Conservation (phyloP, 2,797 vertebrate genomes). For the Lacerta agilis region DNA sequence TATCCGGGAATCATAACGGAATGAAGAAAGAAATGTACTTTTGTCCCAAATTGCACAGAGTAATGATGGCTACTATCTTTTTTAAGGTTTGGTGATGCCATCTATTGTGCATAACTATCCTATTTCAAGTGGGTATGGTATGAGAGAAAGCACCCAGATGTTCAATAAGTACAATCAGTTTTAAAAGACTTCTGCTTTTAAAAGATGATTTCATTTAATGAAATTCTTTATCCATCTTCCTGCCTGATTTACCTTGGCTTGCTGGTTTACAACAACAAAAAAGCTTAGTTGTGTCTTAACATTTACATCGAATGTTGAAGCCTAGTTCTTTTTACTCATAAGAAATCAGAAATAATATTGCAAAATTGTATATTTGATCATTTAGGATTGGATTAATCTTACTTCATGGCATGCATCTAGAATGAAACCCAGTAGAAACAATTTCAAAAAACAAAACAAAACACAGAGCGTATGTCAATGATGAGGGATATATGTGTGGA, state of each 20-base stretch:
- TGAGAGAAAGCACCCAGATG: conserved; percentile 1
- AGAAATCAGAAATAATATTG: not conserved
- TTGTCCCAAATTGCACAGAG: not conserved
- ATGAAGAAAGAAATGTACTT: conserved; percentile 20
- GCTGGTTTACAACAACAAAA: not conserved
- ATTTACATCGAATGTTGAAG: not conserved
- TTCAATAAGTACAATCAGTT: not conserved
- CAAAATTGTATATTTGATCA: not conserved
- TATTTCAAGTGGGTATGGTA: not conserved
- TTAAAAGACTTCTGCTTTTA: not conserved
- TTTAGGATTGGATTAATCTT: not conserved
- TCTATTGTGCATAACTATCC: not conserved
- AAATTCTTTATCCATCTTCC: not conserved
- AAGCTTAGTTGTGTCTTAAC: not conserved
- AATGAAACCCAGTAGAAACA: not conserved
- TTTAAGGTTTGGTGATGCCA: not conserved
- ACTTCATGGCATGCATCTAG: not conserved
- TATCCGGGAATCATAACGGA: not conserved
- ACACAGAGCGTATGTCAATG: not conserved
- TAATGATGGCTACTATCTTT: not conserved
- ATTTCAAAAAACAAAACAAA: not conserved
- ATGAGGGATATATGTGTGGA: not conserved
- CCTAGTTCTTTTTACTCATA: not conserved
- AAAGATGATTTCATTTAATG: not conserved
- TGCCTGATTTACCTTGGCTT: not conserved